A percentile compares a stretch with the other conserved stretches of the same genome.
Evolutionary conservation across 92 coral and sea anemone genomes (phyloP).

Genomic region (Phenganax stokvisi): DNA sequence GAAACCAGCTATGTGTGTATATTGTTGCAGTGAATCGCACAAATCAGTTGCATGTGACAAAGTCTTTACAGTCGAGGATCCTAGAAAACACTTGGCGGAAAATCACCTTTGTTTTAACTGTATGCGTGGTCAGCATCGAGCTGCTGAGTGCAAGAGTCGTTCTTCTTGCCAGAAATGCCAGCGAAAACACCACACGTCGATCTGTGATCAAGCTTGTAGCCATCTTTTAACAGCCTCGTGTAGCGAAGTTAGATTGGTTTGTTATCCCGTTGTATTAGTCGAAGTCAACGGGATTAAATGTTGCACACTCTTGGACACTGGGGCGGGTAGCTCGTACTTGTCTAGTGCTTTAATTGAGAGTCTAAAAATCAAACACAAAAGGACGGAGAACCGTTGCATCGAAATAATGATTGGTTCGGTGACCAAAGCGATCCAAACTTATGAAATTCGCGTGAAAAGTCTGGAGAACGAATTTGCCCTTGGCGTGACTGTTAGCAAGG

Average conservation of each 20-base stretch:
- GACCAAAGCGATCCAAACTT: slow-evolving; percentile 33
- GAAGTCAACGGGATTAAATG: slow-evolving; percentile 13
- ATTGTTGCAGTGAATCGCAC: background rate
- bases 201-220: background rate
- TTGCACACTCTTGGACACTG: slow-evolving; percentile 17
- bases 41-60: background rate
- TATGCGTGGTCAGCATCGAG: slow-evolving; percentile 1
- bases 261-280: slow-evolving; percentile 16
- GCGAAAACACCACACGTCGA: slow-evolving; percentile 16
- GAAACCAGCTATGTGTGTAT: background rate
- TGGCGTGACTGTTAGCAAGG: slow-evolving; percentile 6
- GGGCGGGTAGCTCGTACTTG: slow-evolving; percentile 23
- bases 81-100: slow-evolving; percentile 5
- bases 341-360: slow-evolving; percentile 12
- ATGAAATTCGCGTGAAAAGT: slow-evolving; percentile 9
- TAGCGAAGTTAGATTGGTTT: background rate
- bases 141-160: slow-evolving; percentile 7
- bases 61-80: background rate
- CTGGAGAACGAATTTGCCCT: slow-evolving; percentile 12
- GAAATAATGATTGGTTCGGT: slow-evolving; percentile 47
- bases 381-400: slow-evolving; percentile 27
- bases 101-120: slow-evolving; percentile 14
- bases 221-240: slow-evolving; percentile 6
- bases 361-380: background rate
- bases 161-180: slow-evolving; percentile 20